phyloP scores from a whole-genome alignment of 2,113 vertebrate species.

The Holacanthus passer region DNA sequence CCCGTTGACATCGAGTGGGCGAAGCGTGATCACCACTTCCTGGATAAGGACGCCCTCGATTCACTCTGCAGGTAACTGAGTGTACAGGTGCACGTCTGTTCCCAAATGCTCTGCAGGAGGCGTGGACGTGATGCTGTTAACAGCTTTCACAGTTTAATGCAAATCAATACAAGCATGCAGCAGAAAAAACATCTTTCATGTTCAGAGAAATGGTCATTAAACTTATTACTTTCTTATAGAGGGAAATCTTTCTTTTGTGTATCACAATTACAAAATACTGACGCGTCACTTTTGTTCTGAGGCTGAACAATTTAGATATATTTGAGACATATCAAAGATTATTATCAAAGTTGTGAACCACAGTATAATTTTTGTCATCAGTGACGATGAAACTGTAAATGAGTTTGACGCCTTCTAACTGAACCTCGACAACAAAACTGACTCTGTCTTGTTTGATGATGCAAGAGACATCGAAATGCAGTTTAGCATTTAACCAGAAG shows the following conservation, averaged over 20 bases:
- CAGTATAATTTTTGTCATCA: not conserved
- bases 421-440: not conserved
- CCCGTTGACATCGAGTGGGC: conserved; percentile 63
- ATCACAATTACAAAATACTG: too few relatives aligned
- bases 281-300: too few relatives aligned
- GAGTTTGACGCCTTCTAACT: not conserved
- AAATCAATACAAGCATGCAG: not conserved
- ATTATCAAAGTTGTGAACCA: not conserved
- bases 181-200: not conserved
- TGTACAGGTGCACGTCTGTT: not conserved
- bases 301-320: not conserved
- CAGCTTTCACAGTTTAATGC: not conserved
- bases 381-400: not conserved
- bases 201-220: not conserved
- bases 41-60: conserved; percentile 72
- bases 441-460: not conserved
- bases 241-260: too few relatives aligned
- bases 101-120: not conserved
- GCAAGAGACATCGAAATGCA: too few relatives aligned
- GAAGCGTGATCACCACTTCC: conserved; percentile 69
- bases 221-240: too few relatives aligned
- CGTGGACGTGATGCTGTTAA: too few relatives aligned
- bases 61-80: conserved; percentile 72
- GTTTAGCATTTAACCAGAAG: too few relatives aligned
- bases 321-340: not conserved